Conservation (phyloP, 2,113 vertebrate species). For the Daboia siamensis region DNA sequence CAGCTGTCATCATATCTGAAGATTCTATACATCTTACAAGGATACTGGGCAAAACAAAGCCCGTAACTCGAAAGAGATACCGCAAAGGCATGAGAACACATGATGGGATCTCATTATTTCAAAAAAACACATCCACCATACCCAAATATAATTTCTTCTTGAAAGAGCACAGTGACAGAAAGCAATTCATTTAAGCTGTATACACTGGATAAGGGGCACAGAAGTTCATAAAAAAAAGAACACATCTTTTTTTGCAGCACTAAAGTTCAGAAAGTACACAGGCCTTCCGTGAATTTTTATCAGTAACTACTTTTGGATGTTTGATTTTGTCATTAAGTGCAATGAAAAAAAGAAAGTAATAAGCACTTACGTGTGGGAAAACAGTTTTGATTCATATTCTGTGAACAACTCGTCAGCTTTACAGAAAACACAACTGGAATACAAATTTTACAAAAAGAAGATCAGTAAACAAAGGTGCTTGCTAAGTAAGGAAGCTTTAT, state of each 20-base stretch:
- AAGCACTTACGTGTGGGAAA: conserved; percentile 90
- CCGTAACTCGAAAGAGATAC: not conserved
- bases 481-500: not conserved
- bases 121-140: not conserved
- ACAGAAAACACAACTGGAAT: conserved; percentile 92
- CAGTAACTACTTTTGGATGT: not conserved
- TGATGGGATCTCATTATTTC: not conserved
- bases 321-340: not conserved
- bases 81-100: not conserved
- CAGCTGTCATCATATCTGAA: conserved; percentile 7
- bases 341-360: conserved; percentile 14
- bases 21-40: not conserved
- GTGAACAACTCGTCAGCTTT: conserved; percentile 96
- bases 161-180: not conserved
- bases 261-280: not conserved
- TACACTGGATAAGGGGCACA: not conserved
- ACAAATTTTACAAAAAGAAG: conserved; percentile 53
- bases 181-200: not conserved
- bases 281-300: not conserved
- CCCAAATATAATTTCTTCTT: not conserved
- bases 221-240: not conserved
- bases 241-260: not conserved
- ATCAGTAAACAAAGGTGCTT: conserved; percentile 9
- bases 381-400: conserved; percentile 96
- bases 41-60: not conserved